These are phyloP conservation scores for Salvelinus sp. DNA, from an alignment of 2,113 vertebrate genomes.

Conservation along the genomic window DNA sequence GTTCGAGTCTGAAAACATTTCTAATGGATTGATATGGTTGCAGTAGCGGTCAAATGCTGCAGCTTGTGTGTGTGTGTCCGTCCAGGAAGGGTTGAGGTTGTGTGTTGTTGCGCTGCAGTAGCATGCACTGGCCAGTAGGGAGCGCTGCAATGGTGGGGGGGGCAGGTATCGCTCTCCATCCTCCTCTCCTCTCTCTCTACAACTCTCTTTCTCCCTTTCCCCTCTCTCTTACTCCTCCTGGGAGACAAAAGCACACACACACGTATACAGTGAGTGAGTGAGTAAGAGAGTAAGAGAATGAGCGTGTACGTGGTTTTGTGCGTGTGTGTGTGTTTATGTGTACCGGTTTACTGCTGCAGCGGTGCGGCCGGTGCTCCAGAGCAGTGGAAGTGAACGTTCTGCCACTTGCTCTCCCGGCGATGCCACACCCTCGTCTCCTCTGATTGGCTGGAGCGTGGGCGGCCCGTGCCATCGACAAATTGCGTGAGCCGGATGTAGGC, in stretches of 20 bases:
- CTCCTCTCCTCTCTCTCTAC: conserved; percentile 28
- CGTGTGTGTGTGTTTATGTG: background rate
- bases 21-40: too few species aligned
- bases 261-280: too few species aligned
- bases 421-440: conserved; percentile 97
- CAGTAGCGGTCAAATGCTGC: too few species aligned
- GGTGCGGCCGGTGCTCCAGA: conserved; percentile 90
- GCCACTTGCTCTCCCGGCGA: conserved; percentile 92
- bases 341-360: conserved; percentile 90
- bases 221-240: background rate
- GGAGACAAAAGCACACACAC: background rate
- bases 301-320: too few species aligned
- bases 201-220: background rate
- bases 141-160: too few species aligned
- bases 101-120: too few species aligned
- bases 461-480: conserved; percentile 89
- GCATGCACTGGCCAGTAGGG: too few species aligned
- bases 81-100: background rate
- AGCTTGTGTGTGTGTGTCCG: too few species aligned
- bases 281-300: too few species aligned
- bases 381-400: conserved; percentile 96
- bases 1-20: background rate
- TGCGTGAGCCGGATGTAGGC: conserved; percentile 97
- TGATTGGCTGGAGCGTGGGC: conserved; percentile 91
- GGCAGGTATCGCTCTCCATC: conserved; percentile 32